Evolutionary conservation across 2,113 vertebrate genomes (phyloP).

Genomic region (Ophiodon elongatus): DNA sequence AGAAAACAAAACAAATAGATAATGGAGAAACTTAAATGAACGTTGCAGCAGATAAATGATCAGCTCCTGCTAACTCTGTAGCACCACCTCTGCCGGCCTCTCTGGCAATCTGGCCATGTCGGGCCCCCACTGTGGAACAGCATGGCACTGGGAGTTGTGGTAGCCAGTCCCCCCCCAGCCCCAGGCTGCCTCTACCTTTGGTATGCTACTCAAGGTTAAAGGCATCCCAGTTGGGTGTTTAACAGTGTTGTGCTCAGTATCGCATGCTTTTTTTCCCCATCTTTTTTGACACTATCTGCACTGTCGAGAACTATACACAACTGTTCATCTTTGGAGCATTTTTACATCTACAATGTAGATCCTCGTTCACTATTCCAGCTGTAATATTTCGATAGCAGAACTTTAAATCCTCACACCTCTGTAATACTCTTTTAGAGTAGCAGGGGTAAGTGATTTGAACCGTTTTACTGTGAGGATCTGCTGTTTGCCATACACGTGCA

Average conservation of each 20-base stretch:
- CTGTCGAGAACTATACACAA: conserved; percentile 28
- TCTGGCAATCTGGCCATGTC: conserved; percentile 77
- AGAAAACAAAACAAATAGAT: conserved; percentile 69
- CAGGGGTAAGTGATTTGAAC: conserved; percentile 77
- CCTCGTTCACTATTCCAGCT: conserved; percentile 29
- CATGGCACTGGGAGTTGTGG: conserved; percentile 76
- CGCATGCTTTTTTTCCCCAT: conserved; percentile 19
- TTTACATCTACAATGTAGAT: conserved; percentile 43
- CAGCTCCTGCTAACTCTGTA: conserved; percentile 40
- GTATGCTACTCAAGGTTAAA: conserved; percentile 83
- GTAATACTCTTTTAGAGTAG: conserved; percentile 73
- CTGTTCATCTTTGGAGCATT: conserved; percentile 47
- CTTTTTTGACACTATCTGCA: conserved; percentile 51
- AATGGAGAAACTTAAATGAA: conserved; percentile 58
- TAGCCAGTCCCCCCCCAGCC: conserved; percentile 67
- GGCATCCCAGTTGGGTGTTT: conserved; percentile 79
- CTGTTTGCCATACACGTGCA: conserved; percentile 69
- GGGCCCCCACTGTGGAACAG: conserved; percentile 78
- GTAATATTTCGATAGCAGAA: conserved; percentile 60
- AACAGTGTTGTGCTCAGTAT: conserved; percentile 59
- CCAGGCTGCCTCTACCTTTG: conserved; percentile 82
- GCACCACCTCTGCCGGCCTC: conserved; percentile 59
- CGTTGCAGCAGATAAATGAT: conserved; percentile 67
- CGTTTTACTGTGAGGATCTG: conserved; percentile 75
- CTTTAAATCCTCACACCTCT: conserved; percentile 59